Percentiles rank a stretch among this genome's conserved stretches.
These are phyloP conservation scores for Poeciliopsis turneri DNA, from an alignment of 2,797 vertebrate genomes.

Conservation along the genomic window DNA sequence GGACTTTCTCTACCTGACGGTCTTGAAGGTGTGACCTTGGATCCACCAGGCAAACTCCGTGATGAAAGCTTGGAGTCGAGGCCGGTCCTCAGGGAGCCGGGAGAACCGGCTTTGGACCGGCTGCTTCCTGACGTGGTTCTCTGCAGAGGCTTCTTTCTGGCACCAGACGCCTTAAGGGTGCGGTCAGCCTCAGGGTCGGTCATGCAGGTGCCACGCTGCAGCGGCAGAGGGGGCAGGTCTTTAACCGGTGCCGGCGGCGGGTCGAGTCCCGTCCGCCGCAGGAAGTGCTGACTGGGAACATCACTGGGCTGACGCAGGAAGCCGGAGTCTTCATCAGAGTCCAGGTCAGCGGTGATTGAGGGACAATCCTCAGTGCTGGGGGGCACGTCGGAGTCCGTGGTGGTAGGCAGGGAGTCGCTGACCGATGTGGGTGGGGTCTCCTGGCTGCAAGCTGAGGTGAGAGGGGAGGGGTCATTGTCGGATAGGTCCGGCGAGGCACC, in stretches of 20 bases:
- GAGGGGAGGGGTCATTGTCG: constrained; percentile 43
- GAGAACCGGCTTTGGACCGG: constrained; percentile 53
- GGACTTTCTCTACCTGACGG: constrained; percentile 58
- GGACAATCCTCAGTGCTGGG: constrained; percentile 82
- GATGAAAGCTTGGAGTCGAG: constrained; percentile 66
- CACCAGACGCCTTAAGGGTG: constrained; percentile 48
- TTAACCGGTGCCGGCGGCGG: constrained; percentile 85
- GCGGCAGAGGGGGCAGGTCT: constrained; percentile 85
- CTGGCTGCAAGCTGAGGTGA: constrained; percentile 59
- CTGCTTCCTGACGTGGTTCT: constrained; percentile 29
- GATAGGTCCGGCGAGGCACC: constrained; percentile 72
- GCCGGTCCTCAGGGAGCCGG: constrained; percentile 54
- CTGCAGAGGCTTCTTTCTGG: constrained; percentile 66
- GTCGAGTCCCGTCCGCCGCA: constrained; percentile 59
- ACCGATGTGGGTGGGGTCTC: constrained; percentile 86
- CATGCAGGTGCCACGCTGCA: constrained; percentile 90
- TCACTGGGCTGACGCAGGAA: constrained; percentile 59
- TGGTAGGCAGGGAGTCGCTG: constrained; percentile 84
- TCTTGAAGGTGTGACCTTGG: constrained; percentile 57
- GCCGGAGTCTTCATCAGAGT: constrained; percentile 85
- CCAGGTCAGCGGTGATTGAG: constrained; percentile 81
- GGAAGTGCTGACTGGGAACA: constrained; percentile 31
- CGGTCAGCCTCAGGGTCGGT: constrained; percentile 84
- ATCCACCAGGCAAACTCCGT: constrained; percentile 57
- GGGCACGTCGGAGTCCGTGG: constrained; percentile 84